phyloP scores from a whole-genome alignment of 1,140 invertebrate genomes.

The Drosophila carrolli region DNA sequence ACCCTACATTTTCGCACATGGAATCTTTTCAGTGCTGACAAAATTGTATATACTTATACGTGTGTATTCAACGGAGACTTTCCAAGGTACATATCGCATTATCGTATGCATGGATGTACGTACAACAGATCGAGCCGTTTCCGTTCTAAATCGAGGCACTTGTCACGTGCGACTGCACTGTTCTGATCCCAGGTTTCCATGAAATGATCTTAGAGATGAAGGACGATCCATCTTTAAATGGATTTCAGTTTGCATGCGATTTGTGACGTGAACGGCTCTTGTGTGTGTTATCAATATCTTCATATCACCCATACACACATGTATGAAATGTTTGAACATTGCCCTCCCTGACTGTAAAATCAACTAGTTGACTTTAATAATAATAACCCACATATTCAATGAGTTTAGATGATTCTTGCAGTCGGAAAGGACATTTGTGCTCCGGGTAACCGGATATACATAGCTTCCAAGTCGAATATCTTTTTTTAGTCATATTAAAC shows the following conservation, averaged over 20 bases:
- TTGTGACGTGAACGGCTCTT: slow-evolving; percentile 22
- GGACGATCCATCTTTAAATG: neutral
- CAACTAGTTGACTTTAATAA: neutral
- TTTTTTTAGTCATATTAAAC: slow-evolving; percentile 24
- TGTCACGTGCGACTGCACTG: neutral
- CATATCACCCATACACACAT: slow-evolving; percentile 19
- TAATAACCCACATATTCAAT: neutral
- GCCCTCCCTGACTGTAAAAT: slow-evolving; percentile 18
- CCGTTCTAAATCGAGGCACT: slow-evolving; percentile 16
- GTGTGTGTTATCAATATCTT: slow-evolving; percentile 19
- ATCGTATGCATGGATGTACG: slow-evolving; percentile 54
- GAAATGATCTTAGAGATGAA: neutral
- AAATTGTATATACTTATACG: slow-evolving; percentile 51
- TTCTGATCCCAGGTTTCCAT: slow-evolving; percentile 31
- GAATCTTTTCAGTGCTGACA: slow-evolving; percentile 19
- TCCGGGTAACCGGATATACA: slow-evolving; percentile 46
- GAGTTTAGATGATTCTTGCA: slow-evolving; percentile 1
- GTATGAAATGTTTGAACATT: slow-evolving; percentile 12
- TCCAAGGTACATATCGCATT: slow-evolving; percentile 46
- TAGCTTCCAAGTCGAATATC: slow-evolving; percentile 20
- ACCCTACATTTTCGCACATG: slow-evolving; percentile 5
- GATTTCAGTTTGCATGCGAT: slow-evolving; percentile 14
- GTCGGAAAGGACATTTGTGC: slow-evolving; percentile 62
- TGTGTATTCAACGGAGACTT: slow-evolving; percentile 7
- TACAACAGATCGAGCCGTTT: slow-evolving; percentile 16